These are phyloP conservation scores for Anguilla obscura DNA, from an alignment of 2,797 vertebrate species.

Conservation along the genomic window DNA sequence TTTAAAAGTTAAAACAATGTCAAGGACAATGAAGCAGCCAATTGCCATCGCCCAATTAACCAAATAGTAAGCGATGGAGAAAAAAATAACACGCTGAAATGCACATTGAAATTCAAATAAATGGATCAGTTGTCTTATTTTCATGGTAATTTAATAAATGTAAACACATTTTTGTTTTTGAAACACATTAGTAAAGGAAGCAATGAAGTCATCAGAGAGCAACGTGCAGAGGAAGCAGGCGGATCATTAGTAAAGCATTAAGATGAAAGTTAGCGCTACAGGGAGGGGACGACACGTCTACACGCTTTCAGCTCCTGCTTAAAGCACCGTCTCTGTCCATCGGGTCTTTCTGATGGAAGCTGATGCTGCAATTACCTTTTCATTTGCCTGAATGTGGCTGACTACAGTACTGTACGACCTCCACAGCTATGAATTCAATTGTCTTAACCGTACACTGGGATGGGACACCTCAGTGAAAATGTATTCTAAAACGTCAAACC, in stretches of 20 bases:
- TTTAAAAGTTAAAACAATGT: too few relatives aligned
- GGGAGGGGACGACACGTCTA: not conserved
- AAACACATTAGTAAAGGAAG: not conserved
- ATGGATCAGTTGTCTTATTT: not conserved
- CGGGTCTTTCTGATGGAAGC: not conserved
- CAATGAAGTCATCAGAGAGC: not conserved
- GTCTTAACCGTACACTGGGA: too few relatives aligned
- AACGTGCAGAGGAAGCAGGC: not conserved
- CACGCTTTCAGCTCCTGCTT: not conserved
- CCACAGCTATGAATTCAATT: too few relatives aligned
- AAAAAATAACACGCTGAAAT: not conserved
- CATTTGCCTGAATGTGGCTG: too few relatives aligned
- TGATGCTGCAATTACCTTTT: not conserved
- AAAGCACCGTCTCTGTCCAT: not conserved
- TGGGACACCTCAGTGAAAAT: too few relatives aligned
- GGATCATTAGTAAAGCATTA: not conserved
- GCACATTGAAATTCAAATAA: not conserved
- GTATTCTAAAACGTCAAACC: too few relatives aligned
- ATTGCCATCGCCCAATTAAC: not conserved
- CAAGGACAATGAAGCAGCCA: not conserved
- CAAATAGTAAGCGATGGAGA: not conserved
- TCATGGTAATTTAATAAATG: not conserved
- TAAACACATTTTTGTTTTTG: not conserved
- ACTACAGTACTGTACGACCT: too few relatives aligned
- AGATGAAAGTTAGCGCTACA: not conserved